phyloP scores from a whole-genome alignment of 2,888 invertebrate species.

The Parelbella ahira region DNA sequence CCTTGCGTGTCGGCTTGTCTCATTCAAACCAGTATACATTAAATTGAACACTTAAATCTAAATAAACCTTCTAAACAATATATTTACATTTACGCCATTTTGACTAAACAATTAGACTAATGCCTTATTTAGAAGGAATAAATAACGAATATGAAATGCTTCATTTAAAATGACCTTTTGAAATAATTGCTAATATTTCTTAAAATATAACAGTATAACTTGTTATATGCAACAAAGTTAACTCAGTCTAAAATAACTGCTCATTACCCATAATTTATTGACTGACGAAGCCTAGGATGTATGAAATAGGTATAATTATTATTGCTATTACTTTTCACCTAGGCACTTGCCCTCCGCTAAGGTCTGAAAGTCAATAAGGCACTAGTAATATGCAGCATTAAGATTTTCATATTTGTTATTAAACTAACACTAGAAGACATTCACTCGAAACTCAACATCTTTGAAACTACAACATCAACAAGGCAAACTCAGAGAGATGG shows the following conservation, averaged over 20 bases:
- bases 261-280: constrained; percentile 56
- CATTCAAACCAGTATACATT: constrained; percentile 71
- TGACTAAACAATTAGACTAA: constrained; percentile 76
- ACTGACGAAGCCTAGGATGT: constrained; percentile 45
- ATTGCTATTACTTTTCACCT: too few relatives aligned
- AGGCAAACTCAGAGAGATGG: constrained; percentile 53
- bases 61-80: constrained; percentile 76
- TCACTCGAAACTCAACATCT: constrained; percentile 47
- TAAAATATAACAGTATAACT: constrained; percentile 63
- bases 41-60: constrained; percentile 77
- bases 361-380: constrained; percentile 64
- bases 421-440: constrained; percentile 46
- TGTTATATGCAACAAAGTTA: constrained; percentile 61
- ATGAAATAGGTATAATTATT: too few relatives aligned
- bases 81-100: constrained; percentile 75
- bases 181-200: constrained; percentile 64
- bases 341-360: too few relatives aligned
- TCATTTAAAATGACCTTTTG: constrained; percentile 66
- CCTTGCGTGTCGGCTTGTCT: constrained; percentile 52
- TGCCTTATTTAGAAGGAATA: constrained; percentile 73
- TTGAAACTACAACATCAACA: constrained; percentile 43
- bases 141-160: constrained; percentile 80
- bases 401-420: constrained; percentile 69
- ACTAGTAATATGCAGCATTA: constrained; percentile 62
- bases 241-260: constrained; percentile 70